phyloP scores from a whole-genome alignment of 2,888 invertebrate species.

The Beris morrisii region DNA sequence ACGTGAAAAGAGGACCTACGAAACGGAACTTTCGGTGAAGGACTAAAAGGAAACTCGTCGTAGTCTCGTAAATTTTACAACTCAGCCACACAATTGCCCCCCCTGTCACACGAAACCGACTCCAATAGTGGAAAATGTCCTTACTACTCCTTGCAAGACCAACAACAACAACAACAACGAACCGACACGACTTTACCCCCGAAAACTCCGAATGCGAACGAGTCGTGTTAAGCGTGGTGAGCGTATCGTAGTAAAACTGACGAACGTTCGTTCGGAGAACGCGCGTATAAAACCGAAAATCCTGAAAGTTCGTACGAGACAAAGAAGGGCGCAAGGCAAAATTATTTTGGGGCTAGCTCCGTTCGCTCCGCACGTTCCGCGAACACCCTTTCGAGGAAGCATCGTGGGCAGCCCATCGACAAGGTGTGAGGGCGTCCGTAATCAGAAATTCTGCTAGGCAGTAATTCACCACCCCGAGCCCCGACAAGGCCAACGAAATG shows the following conservation, averaged over 20 bases:
- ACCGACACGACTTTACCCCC: no score
- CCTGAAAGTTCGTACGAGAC: neutral
- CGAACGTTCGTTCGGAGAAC: no score
- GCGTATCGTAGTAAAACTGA: no score
- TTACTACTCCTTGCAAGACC: no score
- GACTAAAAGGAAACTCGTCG: slow-evolving; percentile 13
- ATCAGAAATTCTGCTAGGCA: slow-evolving; percentile 22
- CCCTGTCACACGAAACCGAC: neutral
- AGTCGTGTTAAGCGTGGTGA: no score
- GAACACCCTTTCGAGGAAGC: neutral
- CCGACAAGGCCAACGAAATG: slow-evolving; percentile 17
- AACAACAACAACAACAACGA: no score
- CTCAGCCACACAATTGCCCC: slow-evolving; percentile 12
- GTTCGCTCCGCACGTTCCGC: no score
- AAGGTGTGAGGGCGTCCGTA: slow-evolving; percentile 11
- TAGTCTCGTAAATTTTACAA: slow-evolving; percentile 29
- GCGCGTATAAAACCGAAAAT: neutral
- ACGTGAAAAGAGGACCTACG: no score
- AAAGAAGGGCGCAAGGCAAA: slow-evolving; percentile 18
- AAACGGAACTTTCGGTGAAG: slow-evolving; percentile 17
- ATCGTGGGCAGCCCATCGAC: neutral
- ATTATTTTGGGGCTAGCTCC: slow-evolving; percentile 13
- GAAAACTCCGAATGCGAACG: no score
- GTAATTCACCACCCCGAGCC: slow-evolving; percentile 18
- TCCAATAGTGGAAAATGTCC: slow-evolving; percentile 23